phyloP scores from a whole-genome alignment of 2,888 invertebrate species.

The Hedya salicella region DNA sequence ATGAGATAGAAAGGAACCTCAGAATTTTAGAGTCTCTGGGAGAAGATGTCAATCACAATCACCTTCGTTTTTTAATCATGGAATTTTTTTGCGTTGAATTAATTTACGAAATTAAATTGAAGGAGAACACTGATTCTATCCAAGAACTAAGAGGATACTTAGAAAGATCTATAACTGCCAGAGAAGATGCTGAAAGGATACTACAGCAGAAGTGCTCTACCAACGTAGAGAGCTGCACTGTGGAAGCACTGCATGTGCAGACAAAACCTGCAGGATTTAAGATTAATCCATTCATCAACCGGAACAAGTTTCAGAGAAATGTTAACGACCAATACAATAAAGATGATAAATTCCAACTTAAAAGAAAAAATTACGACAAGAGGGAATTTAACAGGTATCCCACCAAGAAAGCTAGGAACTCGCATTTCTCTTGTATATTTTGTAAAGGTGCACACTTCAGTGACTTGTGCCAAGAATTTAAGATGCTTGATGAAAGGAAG shows the following conservation, averaged over 20 bases:
- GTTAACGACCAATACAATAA: too few relatives aligned
- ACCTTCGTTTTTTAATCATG: constrained; percentile 3
- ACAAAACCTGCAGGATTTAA: background rate
- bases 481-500: background rate
- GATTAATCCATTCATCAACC: background rate
- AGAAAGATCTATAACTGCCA: background rate
- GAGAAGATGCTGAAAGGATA: constrained; percentile 9
- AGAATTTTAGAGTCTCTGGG: background rate
- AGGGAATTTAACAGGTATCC: too few relatives aligned
- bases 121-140: background rate
- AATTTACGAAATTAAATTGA: background rate
- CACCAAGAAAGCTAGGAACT: too few relatives aligned
- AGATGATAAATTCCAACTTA: too few relatives aligned
- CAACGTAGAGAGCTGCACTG: background rate
- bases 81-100: background rate
- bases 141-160: background rate
- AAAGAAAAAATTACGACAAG: too few relatives aligned
- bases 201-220: background rate
- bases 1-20: constrained; percentile 8
- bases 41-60: constrained; percentile 10
- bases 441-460: background rate
- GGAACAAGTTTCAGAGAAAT: too few relatives aligned
- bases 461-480: background rate
- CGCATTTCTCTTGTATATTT: too few relatives aligned
- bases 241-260: constrained; percentile 3